These are phyloP conservation scores for Therioaphis trifolii DNA, from an alignment of 2,888 invertebrate species.

Conservation along the genomic window DNA sequence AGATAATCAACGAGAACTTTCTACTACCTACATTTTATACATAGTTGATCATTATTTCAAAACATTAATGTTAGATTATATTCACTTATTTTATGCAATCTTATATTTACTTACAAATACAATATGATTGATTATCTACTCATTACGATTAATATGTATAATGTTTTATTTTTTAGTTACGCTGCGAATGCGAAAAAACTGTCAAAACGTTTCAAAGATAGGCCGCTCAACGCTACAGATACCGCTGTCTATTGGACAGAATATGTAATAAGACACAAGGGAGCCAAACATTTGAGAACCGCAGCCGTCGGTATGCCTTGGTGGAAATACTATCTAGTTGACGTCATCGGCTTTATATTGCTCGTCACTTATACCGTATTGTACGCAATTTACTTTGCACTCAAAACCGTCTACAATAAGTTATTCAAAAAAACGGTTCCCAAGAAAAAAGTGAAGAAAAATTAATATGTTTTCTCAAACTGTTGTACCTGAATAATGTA, in stretches of 20 bases:
- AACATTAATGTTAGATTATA: too few species aligned
- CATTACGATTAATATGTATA: background rate
- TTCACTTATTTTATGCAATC: too few species aligned
- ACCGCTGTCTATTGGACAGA: conserved; percentile 64
- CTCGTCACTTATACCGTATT: background rate
- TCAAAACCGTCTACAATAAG: background rate
- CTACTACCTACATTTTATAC: too few species aligned
- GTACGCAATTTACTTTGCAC: conserved; percentile 27
- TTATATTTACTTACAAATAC: too few species aligned
- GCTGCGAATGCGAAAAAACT: conserved; percentile 50
- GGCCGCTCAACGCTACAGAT: conserved; percentile 48
- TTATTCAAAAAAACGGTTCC: conserved; percentile 21
- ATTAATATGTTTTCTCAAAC: background rate
- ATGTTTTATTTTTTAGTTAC: conserved; percentile 49
- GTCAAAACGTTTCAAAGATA: conserved; percentile 61
- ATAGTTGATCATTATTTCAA: too few species aligned
- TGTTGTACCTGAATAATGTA: background rate
- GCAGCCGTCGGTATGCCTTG: conserved; percentile 56
- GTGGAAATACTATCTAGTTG: conserved; percentile 59
- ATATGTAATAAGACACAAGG: conserved; percentile 64
- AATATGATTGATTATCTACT: too few species aligned
- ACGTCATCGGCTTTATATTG: conserved; percentile 42
- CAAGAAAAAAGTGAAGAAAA: conserved; percentile 47
- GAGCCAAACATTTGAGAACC: conserved; percentile 62
- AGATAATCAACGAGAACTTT: too few species aligned